phyloP scores from a whole-genome alignment of 2,113 vertebrate genomes.

The Salvelinus sp. region DNA sequence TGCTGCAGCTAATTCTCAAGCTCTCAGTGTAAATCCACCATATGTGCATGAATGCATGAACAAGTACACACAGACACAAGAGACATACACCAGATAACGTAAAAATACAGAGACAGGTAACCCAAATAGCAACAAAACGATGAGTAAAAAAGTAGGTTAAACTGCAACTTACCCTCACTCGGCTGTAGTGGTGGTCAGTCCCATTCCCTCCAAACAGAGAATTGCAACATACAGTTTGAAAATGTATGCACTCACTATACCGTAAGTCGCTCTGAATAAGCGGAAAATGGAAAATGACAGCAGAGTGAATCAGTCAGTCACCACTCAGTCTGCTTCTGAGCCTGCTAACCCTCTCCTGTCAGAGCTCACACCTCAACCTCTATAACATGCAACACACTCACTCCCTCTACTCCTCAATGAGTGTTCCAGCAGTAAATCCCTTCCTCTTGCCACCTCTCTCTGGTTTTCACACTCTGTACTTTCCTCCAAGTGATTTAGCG shows the following conservation, averaged over 20 bases:
- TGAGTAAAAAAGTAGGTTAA: neutral
- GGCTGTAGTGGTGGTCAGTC: neutral
- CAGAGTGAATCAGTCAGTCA: neutral
- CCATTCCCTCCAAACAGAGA: slow-evolving; percentile 6
- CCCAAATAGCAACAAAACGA: neutral
- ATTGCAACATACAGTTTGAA: neutral
- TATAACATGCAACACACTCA: neutral
- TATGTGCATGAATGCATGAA: too few species aligned
- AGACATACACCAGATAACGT: neutral
- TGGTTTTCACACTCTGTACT: neutral
- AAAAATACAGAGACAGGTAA: neutral
- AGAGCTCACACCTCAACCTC: slow-evolving; percentile 19
- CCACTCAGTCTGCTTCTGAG: neutral
- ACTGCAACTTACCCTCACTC: slow-evolving; percentile 36
- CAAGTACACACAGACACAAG: neutral
- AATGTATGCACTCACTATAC: neutral
- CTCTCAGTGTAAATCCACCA: too few species aligned
- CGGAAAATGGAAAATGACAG: neutral
- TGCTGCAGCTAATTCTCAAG: too few species aligned
- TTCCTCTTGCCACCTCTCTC: neutral
- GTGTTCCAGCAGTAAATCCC: neutral
- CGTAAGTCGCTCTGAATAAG: too few species aligned
- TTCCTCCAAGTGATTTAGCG: neutral
- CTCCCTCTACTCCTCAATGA: neutral
- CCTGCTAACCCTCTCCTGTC: slow-evolving; percentile 12